Percentiles rank a stretch among this genome's conserved stretches.
These are phyloP conservation scores for Thymelicus acteon DNA, from an alignment of 2,888 invertebrate genomes.

Conservation along the genomic window DNA sequence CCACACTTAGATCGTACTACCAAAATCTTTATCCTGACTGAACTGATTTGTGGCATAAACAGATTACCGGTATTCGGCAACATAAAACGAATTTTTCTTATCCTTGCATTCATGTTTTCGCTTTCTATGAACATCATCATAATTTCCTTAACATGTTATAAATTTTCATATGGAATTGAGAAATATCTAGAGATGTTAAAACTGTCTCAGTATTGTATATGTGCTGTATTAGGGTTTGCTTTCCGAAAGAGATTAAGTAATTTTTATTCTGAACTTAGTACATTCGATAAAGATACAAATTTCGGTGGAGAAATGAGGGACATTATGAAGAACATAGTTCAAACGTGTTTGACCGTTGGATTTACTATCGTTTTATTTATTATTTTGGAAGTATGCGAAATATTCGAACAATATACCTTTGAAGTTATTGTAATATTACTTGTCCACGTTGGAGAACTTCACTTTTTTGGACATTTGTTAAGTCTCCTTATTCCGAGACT, in stretches of 20 bases:
- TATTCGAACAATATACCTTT: background rate
- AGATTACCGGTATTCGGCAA: constrained; percentile 40
- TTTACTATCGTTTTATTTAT: background rate
- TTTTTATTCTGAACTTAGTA: constrained; percentile 42
- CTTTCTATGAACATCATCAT: constrained; percentile 20
- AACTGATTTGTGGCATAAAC: constrained; percentile 41
- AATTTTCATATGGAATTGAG: background rate
- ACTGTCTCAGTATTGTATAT: constrained; percentile 30
- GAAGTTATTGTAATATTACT: constrained; percentile 7
- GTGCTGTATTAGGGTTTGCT: constrained; percentile 33
- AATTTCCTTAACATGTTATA: background rate
- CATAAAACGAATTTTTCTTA: constrained; percentile 22
- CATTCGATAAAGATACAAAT: constrained; percentile 43
- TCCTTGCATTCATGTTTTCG: constrained; percentile 26
- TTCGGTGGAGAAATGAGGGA: constrained; percentile 21
- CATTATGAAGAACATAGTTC: constrained; percentile 3
- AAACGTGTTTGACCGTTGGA: constrained; percentile 9
- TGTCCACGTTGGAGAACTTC: constrained; percentile 49
- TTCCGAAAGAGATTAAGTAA: constrained; percentile 35
- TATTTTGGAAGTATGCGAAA: background rate
- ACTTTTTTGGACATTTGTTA: constrained; percentile 62
- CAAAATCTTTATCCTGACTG: constrained; percentile 39
- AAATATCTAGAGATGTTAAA: constrained; percentile 7
- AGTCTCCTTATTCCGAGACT: constrained; percentile 58
- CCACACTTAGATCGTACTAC: constrained; percentile 38